Evolutionary conservation across 1,140 invertebrate species (phyloP), one percentile per base, ranked within the genome.

Genomic region (Eubasilissa regina): DNA sequence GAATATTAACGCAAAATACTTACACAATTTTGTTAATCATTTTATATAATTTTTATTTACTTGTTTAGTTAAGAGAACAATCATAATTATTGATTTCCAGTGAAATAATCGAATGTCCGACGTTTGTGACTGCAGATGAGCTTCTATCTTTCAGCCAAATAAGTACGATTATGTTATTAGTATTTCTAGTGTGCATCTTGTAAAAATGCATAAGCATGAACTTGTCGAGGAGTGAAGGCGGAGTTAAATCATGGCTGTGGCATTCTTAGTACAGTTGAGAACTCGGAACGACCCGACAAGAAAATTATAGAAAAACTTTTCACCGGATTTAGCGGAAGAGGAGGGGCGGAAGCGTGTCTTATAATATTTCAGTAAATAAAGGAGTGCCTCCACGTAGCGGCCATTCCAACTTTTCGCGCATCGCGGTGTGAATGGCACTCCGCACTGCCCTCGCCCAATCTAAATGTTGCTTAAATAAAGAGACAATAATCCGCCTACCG

Each of bases 231-330:
- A 68, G 44, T 35, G 9, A 13, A 48, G 13, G 9, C 64, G 9
- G 15, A 48, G 44, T 56, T 77, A 56, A 76, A 76, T 70, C 75
- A 56, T 51, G 25, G n/a, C 15, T 21, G 35, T 25, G 21, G 75
- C 62, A 77, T 77, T 77, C 62, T 43, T 47, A 53, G n/a, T 25
- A 58, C 51, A 75, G 66, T 74, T 66, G 62, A 21, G 66, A 79
- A 53, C 43, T 79, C 75, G 58, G 17, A 79, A 79, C 60, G 72
- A 75, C 62, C 62, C 21, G 78, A 75, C 78, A 64, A 75, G 56
- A 80, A 77, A 77, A 80, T 77, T 77, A 80, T 77, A 80, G 74
- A 76, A 72, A 77, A 80, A 80, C 66, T 79, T 79, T 78, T 21
- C 43, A 51, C 43, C 25, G 62, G 64, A 60, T 68, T 80, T 76